These are phyloP conservation scores for Smittia aterrima DNA, from an alignment of 2,888 invertebrate genomes.

Conservation along the genomic window DNA sequence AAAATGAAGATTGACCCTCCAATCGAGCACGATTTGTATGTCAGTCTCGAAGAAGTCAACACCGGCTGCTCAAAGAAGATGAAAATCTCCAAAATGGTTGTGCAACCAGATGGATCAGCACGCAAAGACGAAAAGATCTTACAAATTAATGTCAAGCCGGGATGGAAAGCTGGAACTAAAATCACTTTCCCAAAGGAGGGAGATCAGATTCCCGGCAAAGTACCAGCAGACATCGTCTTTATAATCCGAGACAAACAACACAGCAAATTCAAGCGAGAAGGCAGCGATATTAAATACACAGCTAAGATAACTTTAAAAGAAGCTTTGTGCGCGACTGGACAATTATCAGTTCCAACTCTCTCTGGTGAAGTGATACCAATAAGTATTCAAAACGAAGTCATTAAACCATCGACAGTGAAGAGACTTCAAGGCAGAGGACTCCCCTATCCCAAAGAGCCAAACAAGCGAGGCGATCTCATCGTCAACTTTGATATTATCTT, in stretches of 20 bases:
- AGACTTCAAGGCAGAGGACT: constrained; percentile 87
- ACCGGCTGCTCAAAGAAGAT: constrained; percentile 96
- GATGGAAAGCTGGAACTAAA: constrained; percentile 98
- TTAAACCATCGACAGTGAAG: constrained; percentile 87
- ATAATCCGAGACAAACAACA: constrained; percentile 95
- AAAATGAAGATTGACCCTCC: constrained; percentile 79
- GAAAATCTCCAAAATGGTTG: constrained; percentile 93
- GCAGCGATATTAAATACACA: constrained; percentile 85
- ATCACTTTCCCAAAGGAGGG: constrained; percentile 97
- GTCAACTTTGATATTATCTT: constrained; percentile 94
- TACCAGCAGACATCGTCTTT: constrained; percentile 95
- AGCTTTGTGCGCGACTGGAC: constrained; percentile 81
- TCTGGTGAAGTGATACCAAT: constrained; percentile 76
- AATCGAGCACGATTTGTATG: constrained; percentile 89
- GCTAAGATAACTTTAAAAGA: constrained; percentile 84
- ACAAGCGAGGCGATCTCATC: constrained; percentile 84
- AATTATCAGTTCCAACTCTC: constrained; percentile 85
- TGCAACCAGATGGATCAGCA: constrained; percentile 76
- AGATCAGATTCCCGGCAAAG: constrained; percentile 88
- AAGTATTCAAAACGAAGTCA: constrained; percentile 73
- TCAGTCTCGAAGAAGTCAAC: constrained; percentile 89
- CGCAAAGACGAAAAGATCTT: constrained; percentile 92
- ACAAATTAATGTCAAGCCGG: constrained; percentile 93
- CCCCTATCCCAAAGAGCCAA: constrained; percentile 91
- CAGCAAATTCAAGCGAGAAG: constrained; percentile 86